Base-by-base conservation (phyloP, 2,797 vertebrate genomes). In the Alfaro cultratus region DNA sequence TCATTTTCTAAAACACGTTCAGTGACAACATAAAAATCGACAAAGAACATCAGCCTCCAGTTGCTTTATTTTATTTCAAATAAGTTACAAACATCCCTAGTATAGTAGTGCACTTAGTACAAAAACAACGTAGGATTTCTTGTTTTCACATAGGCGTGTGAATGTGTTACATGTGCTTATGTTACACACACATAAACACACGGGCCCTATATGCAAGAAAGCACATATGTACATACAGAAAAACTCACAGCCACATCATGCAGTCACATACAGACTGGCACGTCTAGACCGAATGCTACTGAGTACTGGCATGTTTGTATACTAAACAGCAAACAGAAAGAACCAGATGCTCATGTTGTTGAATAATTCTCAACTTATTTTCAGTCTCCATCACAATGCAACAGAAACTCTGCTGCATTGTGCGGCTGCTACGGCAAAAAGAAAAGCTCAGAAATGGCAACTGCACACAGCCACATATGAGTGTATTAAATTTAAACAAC, bases 61-160 rank as follows among this genome's bases (percentile, higher is more conserved):
- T 88, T 86, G 86, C 31, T 95, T 87, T 86, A 90, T 86, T 89
- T 87, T 89, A 94, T 90, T 91, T 79, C 89, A 92, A 95, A 95
- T 94, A 94, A 95, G 95, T 96, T 97, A 97, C 95, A 96, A 96
- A 96, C 89, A 89, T 82, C 95, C 95, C 80, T 93, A 89, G 79
- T 95, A 96, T 93, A 96, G 96, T 96, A 97, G 94, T 97, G 97
- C 97, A 97, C 96, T 97, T 96, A 96, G 95, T 96, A 96, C 95
- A 95, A 96, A 96, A 96, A 96, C 95, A 96, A 95, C 95, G 95
- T 94, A 96, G 96, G 95, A 95, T 95, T 88, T 95, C 95, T 76
- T 86, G 81, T 94, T 93, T 94, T 96, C 94, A 88, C 95, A 95
- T 81, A 89, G 86, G 81, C 13, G 34, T 92, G 89, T 89, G 87